These are phyloP conservation scores for Oryzias celebensis DNA, from an alignment of 2,113 vertebrate genomes.

Conservation along the genomic window DNA sequence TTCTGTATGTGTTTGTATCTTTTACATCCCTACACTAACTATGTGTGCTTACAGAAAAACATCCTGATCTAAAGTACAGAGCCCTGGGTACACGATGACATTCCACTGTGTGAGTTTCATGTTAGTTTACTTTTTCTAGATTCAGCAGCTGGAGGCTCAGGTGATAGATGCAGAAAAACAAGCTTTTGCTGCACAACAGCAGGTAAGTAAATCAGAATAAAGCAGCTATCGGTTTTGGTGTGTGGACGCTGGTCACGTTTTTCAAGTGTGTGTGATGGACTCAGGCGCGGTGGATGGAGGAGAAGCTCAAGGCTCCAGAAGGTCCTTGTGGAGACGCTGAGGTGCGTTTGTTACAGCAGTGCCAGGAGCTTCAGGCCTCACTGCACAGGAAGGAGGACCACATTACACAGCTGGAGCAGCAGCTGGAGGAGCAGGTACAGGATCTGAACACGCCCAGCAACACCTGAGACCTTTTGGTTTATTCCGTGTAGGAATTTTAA, in stretches of 20 bases:
- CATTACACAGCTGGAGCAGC: conserved; percentile 86
- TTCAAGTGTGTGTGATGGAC: conserved; percentile 19
- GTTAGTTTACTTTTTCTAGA: conserved; percentile 67
- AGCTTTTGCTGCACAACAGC: conserved; percentile 90
- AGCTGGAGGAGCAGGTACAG: conserved; percentile 93
- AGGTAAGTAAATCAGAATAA: conserved; percentile 73
- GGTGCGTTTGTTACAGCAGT: conserved; percentile 84
- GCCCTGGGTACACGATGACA: too few species aligned
- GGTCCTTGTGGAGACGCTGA: conserved; percentile 88
- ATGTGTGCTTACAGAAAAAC: too few species aligned
- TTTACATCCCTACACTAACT: too few species aligned
- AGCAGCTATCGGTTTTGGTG: too few species aligned
- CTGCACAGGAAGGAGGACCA: conserved; percentile 89
- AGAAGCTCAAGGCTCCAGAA: conserved; percentile 89
- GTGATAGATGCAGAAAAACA: conserved; percentile 90
- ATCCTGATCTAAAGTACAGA: too few species aligned
- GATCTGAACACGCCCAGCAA: too few species aligned
- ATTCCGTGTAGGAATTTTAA: too few species aligned
- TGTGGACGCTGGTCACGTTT: not conserved
- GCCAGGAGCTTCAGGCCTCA: conserved; percentile 87
- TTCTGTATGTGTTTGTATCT: too few species aligned
- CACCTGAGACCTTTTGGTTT: too few species aligned
- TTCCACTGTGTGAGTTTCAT: too few species aligned
- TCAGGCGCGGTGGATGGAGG: conserved; percentile 96
- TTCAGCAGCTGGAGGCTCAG: conserved; percentile 94